Evolutionary conservation across 2,888 invertebrate genomes (phyloP).

Genomic region (Drosophila cyrtoloma): DNA sequence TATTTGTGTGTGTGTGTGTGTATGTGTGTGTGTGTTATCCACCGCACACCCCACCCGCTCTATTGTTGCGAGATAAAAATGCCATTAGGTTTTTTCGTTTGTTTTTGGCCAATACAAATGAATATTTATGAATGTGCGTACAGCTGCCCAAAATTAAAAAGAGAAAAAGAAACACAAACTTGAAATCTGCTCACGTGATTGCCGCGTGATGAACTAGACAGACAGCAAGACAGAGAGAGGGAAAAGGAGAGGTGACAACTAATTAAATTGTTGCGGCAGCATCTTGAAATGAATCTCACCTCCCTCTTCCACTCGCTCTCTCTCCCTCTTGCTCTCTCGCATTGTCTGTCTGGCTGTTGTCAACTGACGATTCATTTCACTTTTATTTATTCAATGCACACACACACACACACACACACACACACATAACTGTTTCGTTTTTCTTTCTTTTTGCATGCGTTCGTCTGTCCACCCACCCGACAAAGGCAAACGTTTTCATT

Average conservation of each 20-base stretch:
- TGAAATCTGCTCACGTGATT: constrained; percentile 43
- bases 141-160: neutral
- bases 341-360: constrained; percentile 1
- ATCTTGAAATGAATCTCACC: constrained; percentile 5
- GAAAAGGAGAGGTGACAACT: constrained; percentile 1
- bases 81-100: constrained; percentile 32
- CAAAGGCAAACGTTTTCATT: constrained; percentile 34
- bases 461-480: constrained; percentile 25
- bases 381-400: constrained; percentile 31
- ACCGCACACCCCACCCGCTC: neutral
- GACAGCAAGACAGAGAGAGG: constrained; percentile 3
- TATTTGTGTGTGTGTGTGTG: constrained; percentile 11
- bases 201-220: constrained; percentile 36
- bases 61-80: constrained; percentile 51
- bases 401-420: neutral
- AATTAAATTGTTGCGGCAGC: constrained; percentile 10
- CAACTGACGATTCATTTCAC: constrained; percentile 21
- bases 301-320: neutral
- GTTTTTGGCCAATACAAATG: constrained; percentile 29
- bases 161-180: constrained; percentile 18
- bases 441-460: constrained; percentile 5
- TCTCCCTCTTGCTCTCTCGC: neutral
- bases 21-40: constrained; percentile 18
- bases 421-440: neutral
- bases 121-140: constrained; percentile 14